Evolutionary conservation across 2,888 invertebrate species (phyloP), one percentile per base, ranked within the genome.

Genomic region (Latrodectus elegans): DNA sequence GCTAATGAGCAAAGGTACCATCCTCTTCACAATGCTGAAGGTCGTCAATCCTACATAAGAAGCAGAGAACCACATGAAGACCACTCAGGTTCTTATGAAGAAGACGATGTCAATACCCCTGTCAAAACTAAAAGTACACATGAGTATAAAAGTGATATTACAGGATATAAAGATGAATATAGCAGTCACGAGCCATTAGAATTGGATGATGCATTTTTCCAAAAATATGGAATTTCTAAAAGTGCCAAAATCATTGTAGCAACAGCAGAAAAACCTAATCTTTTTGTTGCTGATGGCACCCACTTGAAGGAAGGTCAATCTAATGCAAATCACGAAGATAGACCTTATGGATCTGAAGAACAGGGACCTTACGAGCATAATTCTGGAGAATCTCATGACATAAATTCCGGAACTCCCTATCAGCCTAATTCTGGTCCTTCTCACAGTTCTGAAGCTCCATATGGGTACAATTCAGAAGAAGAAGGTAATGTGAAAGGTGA

Each of bases 171-270:
- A 73, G 81, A 81, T 1, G n/a, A 72, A 14, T 81, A 81, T 51
- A 65, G 26, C 1, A 67, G 38, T 6, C 38, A 71, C 9, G 81
- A 87, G 22, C 86, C 86, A 17, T 71, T 87, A 14, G 72, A 77
- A 17, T 22, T 87, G 2, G 86, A 87, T 53, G 86, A 87, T 10
- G 73, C 65, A 12, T 87, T 87, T 55, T 87, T 87, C 26, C n/a
- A 68, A 60, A 82, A 87, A 14, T 87, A 87, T 52, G 86, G 77
- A 53, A 87, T 87, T 38, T 87, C 86, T 17, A 75, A 80, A 55
- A 77, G 65, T 14, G 86, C 86, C 49, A 87, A 87, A 68, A 72
- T 87, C 8, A 87, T 87, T 9, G 76, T 87, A 12, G 86, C 86
- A 3, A 67, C 51, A 26, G 55, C 81, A 10, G 49, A 52, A 38